phyloP scores from a whole-genome alignment of 2,888 invertebrate genomes.

The Microctonus brassicae region DNA sequence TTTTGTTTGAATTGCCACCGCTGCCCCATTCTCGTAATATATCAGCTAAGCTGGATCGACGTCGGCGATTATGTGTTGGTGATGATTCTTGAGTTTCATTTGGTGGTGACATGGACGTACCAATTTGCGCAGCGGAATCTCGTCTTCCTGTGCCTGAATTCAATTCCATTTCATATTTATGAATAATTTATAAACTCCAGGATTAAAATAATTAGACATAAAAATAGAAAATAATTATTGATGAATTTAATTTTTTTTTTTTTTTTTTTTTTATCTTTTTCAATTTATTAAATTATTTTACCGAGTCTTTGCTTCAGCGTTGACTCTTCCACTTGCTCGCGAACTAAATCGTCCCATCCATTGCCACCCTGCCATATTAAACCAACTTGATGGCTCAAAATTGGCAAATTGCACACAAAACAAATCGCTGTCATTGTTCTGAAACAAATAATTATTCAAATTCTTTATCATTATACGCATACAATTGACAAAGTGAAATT shows the following conservation, averaged over 20 bases:
- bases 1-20: conserved; percentile 70
- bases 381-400: conserved; percentile 94
- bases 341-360: conserved; percentile 93
- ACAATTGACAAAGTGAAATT: no score
- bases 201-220: no score
- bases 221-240: no score
- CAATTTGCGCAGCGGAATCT: conserved; percentile 92
- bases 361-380: conserved; percentile 95
- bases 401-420: conserved; percentile 96
- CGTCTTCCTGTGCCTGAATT: conserved; percentile 75
- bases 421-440: conserved; percentile 96
- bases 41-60: conserved; percentile 89
- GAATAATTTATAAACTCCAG: no score
- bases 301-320: conserved; percentile 88
- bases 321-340: conserved; percentile 88
- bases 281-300: conserved; percentile 44
- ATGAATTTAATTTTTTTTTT: not conserved
- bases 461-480: no score
- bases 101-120: conserved; percentile 84
- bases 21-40: conserved; percentile 90
- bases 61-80: conserved; percentile 78
- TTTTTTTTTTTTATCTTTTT: conserved; percentile 18
- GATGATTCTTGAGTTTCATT: conserved; percentile 80
- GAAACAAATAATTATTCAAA: conserved; percentile 53
- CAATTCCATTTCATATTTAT: no score